Conservation (phyloP, 1,140 invertebrate genomes). For the Euura saliciscinereae region DNA sequence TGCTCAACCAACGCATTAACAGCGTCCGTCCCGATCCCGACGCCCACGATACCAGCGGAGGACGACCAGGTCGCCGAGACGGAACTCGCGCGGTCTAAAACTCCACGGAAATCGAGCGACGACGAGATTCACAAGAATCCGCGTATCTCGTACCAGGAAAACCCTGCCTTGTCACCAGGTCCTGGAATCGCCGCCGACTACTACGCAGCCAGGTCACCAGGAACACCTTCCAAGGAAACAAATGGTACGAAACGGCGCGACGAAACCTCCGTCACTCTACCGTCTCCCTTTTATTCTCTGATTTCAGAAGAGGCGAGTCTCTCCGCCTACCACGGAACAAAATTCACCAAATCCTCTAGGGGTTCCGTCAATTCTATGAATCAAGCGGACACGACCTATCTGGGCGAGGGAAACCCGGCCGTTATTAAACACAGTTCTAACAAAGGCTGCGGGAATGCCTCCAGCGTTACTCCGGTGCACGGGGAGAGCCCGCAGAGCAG, state of each 20-base stretch:
- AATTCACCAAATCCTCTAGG: slow-evolving; percentile 9
- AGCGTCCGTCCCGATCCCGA: slow-evolving; percentile 47
- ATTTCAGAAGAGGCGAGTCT: neutral
- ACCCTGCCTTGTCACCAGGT: slow-evolving; percentile 14
- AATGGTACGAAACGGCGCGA: neutral
- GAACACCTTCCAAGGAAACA: neutral
- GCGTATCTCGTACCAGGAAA: slow-evolving; percentile 29
- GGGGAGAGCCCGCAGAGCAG: slow-evolving; percentile 51
- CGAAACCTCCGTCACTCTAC: too few species aligned
- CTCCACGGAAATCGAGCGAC: slow-evolving; percentile 20
- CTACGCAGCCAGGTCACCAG: neutral
- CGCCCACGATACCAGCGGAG: slow-evolving; percentile 47
- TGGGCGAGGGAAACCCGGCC: slow-evolving; percentile 29
- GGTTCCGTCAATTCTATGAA: neutral
- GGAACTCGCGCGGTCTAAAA: slow-evolving; percentile 29
- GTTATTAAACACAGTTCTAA: slow-evolving; percentile 28
- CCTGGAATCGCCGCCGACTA: neutral
- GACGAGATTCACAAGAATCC: slow-evolving; percentile 8
- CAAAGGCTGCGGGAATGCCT: slow-evolving; percentile 46
- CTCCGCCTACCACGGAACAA: slow-evolving; percentile 16
- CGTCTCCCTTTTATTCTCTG: neutral
- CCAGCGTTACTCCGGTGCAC: slow-evolving; percentile 47
- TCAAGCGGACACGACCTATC: slow-evolving; percentile 39
- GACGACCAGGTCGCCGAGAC: slow-evolving; percentile 38
- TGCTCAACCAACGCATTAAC: slow-evolving; percentile 21